Conservation (phyloP, 2,797 vertebrate genomes). For the Micropoecilia bifurca region DNA sequence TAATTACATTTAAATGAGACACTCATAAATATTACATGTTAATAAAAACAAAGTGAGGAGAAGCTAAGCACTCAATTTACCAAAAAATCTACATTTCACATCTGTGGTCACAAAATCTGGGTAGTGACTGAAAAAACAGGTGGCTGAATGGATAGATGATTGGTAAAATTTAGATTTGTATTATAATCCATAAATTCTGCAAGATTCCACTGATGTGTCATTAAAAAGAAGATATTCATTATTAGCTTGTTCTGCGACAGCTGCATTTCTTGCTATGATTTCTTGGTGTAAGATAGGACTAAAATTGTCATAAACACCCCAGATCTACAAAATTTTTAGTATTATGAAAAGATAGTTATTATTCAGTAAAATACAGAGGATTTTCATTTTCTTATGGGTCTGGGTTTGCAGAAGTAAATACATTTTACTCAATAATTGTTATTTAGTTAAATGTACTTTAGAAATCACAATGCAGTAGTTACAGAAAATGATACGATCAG, state of each 20-base stretch:
- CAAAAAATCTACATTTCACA: not conserved
- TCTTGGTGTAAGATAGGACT: constrained; percentile 62
- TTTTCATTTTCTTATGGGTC: not conserved
- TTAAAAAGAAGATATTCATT: constrained; percentile 72
- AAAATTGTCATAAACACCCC: constrained; percentile 59
- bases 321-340: not conserved
- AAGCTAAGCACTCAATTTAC: not conserved
- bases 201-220: no score
- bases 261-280: constrained; percentile 73
- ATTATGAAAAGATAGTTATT: not conserved
- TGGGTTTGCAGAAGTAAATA: not conserved
- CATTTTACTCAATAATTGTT: not conserved
- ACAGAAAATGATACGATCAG: not conserved
- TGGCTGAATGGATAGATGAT: no score
- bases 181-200: no score
- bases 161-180: no score
- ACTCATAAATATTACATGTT: not conserved
- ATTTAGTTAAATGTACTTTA: not conserved
- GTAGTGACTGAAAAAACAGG: not conserved
- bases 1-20: not conserved
- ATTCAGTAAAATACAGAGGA: not conserved
- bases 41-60: not conserved
- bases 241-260: constrained; percentile 81
- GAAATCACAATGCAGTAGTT: not conserved
- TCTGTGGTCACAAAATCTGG: not conserved